Percentiles rank a stretch among this genome's conserved stretches.
Evolutionary conservation across 2,888 invertebrate genomes (phyloP).

Genomic region (Rhogogaster chlorosoma): DNA sequence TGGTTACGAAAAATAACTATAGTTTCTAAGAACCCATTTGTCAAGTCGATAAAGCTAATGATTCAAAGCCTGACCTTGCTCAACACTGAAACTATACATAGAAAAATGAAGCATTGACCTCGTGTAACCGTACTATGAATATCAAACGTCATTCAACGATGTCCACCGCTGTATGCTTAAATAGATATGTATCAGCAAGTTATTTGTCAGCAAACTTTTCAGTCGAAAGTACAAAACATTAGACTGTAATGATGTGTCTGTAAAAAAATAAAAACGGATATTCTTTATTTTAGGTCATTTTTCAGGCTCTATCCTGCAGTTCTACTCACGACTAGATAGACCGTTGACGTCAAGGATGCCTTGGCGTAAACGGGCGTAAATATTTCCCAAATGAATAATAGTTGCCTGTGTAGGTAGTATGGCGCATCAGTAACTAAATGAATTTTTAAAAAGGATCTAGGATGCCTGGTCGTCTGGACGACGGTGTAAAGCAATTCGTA

Average conservation of each 20-base stretch:
- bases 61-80: background rate
- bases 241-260: background rate
- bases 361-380: conserved; percentile 9
- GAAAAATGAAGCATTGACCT: conserved; percentile 1
- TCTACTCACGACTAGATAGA: background rate
- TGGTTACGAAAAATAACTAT: background rate
- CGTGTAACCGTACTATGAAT: background rate
- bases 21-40: background rate
- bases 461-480: background rate
- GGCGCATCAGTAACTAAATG: conserved; percentile 15
- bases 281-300: background rate
- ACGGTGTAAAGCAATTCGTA: conserved; percentile 21
- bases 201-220: background rate
- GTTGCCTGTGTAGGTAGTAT: background rate
- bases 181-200: background rate
- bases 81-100: background rate
- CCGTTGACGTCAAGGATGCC: conserved; percentile 12
- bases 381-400: conserved; percentile 23
- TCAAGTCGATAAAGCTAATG: background rate
- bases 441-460: conserved; percentile 26
- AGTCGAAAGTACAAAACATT: background rate
- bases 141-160: background rate
- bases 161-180: background rate
- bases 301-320: background rate
- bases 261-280: background rate